Evolutionary conservation across 2,888 invertebrate genomes (phyloP).

Genomic region (Dynastes grantii): DNA sequence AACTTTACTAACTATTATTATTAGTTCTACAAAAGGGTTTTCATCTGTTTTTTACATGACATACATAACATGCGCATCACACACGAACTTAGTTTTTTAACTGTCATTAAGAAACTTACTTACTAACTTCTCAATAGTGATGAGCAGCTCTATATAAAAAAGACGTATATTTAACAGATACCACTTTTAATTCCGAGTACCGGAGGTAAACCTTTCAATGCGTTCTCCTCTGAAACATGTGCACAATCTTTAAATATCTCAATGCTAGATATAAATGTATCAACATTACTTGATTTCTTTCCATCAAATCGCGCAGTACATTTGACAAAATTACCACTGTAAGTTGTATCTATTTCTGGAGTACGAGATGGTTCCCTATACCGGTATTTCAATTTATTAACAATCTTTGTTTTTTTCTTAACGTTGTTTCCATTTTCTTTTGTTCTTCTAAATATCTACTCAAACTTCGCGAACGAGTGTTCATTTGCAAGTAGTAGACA

Average conservation of each 20-base stretch:
- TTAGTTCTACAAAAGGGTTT: too few species aligned
- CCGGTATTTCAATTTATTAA: neutral
- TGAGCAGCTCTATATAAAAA: too few species aligned
- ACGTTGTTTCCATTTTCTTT: constrained; percentile 1
- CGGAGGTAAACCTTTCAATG: constrained; percentile 23
- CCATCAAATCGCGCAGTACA: constrained; percentile 18
- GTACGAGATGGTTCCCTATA: neutral
- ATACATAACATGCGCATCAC: too few species aligned
- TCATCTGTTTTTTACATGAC: too few species aligned
- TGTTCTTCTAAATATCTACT: neutral
- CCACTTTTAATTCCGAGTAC: constrained; percentile 11
- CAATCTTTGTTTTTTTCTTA: neutral
- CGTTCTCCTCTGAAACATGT: constrained; percentile 7
- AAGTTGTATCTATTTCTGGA: neutral
- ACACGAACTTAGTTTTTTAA: too few species aligned
- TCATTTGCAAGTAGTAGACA: neutral
- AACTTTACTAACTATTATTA: too few species aligned
- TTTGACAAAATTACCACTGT: constrained; percentile 20
- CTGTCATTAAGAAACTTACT: too few species aligned
- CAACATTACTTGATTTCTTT: constrained; percentile 24
- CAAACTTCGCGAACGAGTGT: neutral
- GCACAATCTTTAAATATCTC: neutral
- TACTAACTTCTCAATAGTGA: too few species aligned
- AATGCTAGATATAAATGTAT: neutral
- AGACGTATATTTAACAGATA: too few species aligned